phyloP scores from a whole-genome alignment of 2,113 vertebrate genomes.

The Chionis minor region DNA sequence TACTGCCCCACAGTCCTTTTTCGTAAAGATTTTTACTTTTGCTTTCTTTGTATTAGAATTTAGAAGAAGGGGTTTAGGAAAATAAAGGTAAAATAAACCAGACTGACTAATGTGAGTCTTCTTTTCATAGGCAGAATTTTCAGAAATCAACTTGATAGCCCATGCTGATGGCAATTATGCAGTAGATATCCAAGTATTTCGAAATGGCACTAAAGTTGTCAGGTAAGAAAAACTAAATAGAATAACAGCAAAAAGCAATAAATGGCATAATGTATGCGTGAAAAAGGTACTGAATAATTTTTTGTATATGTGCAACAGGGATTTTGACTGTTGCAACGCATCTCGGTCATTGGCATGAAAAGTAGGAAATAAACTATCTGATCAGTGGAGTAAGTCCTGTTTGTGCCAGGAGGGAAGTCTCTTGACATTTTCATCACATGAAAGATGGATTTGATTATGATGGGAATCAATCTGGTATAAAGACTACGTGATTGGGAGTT shows the following conservation, averaged over 20 bases:
- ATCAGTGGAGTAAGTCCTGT: background rate
- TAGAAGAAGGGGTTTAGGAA: background rate
- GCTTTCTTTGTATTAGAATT: background rate
- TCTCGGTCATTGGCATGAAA: background rate
- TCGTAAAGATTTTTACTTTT: background rate
- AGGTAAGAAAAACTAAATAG: slow-evolving; percentile 73
- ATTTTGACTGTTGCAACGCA: background rate
- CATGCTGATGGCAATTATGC: slow-evolving; percentile 91
- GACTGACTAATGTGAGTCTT: background rate
- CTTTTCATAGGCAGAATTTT: slow-evolving; percentile 89
- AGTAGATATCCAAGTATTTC: slow-evolving; percentile 90
- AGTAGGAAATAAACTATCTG: background rate
- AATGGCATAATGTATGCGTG: background rate
- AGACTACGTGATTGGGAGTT: background rate
- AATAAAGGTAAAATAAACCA: background rate
- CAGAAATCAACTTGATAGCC: slow-evolving; percentile 93
- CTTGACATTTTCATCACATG: rapidly evolving
- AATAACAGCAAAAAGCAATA: background rate
- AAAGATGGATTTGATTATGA: background rate
- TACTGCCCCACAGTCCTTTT: background rate
- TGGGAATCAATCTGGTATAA: background rate
- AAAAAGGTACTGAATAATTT: background rate
- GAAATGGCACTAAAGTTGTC: slow-evolving; percentile 89
- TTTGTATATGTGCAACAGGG: background rate
- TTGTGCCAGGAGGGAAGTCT: background rate